Evolutionary conservation across 2,888 invertebrate species (phyloP).

Genomic region (Cryptocephalus primarius): DNA sequence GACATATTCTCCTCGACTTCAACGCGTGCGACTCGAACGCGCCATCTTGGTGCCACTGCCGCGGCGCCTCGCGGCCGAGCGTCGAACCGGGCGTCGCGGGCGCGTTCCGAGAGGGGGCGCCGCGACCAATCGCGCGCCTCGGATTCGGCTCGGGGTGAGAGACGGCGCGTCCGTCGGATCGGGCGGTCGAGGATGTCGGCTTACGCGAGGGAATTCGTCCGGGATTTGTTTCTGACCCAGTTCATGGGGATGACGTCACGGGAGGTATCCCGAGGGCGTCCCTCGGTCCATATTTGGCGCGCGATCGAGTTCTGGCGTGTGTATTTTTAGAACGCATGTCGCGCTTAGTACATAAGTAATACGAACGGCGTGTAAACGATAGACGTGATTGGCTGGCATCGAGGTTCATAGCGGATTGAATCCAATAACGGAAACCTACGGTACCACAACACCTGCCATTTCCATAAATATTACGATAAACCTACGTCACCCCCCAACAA

Average conservation of each 20-base stretch:
- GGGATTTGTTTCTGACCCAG: no score
- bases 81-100: slow-evolving; percentile 5
- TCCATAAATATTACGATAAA: no score
- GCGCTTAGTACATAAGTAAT: not conserved
- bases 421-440: no score
- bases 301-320: slow-evolving; percentile 17
- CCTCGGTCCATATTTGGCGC: slow-evolving; percentile 22
- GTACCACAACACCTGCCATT: no score
- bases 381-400: no score
- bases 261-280: slow-evolving; percentile 7
- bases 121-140: not conserved
- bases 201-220: no score
- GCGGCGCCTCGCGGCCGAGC: slow-evolving; percentile 19
- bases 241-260: slow-evolving; percentile 13
- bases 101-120: not conserved
- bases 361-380: not conserved
- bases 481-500: no score
- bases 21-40: slow-evolving; percentile 41
- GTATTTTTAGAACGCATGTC: slow-evolving; percentile 18
- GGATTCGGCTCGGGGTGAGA: not conserved
- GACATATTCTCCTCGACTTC: slow-evolving; percentile 35
- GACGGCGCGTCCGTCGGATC: no score
- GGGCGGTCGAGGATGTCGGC: no score
- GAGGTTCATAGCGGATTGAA: no score
- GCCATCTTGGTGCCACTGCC: slow-evolving; percentile 48